These are phyloP conservation scores for Sanderia malayensis DNA, from an alignment of 30 jellyfish, hydroid and myxozoan genomes.

Conservation along the genomic window DNA sequence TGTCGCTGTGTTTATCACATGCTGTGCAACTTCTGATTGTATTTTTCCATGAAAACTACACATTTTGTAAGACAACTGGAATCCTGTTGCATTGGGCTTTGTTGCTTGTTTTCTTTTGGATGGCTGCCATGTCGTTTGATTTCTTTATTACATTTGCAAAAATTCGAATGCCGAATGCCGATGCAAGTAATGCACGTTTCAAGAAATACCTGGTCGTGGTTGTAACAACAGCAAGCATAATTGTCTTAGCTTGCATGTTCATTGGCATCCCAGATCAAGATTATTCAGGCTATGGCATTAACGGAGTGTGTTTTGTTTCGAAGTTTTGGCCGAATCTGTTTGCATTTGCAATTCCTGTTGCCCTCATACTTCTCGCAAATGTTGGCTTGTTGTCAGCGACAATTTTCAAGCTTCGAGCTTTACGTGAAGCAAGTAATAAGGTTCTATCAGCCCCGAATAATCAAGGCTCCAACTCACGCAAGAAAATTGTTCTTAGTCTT, in stretches of 20 bases:
- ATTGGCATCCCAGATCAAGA: slow-evolving; percentile 27
- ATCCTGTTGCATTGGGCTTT: slow-evolving; percentile 12
- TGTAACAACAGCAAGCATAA: slow-evolving; percentile 3
- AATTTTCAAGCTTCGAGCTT: slow-evolving; percentile 1
- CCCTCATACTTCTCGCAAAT: slow-evolving; percentile 27
- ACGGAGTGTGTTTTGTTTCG: slow-evolving; percentile 39
- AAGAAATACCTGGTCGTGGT: not conserved
- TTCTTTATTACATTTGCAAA: slow-evolving; percentile 6
- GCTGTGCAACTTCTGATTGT: not conserved
- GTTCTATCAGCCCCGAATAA: slow-evolving; percentile 4
- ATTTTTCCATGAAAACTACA: not conserved
- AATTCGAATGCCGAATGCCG: not conserved
- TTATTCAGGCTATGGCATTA: slow-evolving; percentile 33
- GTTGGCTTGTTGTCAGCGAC: slow-evolving; percentile 15
- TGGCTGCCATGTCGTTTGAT: slow-evolving; percentile 11
- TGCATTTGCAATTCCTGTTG: slow-evolving; percentile 39
- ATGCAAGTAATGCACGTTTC: not conserved
- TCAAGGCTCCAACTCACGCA: not conserved
- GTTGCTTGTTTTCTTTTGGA: slow-evolving; percentile 24
- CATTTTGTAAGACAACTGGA: not conserved
- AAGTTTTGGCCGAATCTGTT: slow-evolving; percentile 47
- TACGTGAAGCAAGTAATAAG: slow-evolving; percentile 2
- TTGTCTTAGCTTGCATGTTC: slow-evolving; percentile 32
- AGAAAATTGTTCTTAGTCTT: slow-evolving; percentile 16
- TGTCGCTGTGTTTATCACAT: not conserved